Percentiles rank a stretch among this genome's conserved stretches.
Conservation (phyloP, 2,113 vertebrate species). For the Hymenochirus boettgeri region DNA sequence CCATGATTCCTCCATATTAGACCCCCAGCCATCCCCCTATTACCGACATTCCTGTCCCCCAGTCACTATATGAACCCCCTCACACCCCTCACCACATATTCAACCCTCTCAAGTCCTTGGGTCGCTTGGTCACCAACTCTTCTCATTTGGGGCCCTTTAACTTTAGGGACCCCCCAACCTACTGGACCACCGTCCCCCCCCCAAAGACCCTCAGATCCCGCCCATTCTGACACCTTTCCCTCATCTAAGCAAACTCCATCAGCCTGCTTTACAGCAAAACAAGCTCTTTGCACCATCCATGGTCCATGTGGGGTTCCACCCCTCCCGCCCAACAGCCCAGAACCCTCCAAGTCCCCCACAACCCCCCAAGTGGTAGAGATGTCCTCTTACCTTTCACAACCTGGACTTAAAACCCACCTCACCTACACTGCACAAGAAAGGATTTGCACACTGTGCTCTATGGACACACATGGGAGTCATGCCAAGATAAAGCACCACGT, state of each 20-base stretch:
- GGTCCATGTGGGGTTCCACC: conserved; percentile 48
- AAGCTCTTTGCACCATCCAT: conserved; percentile 46
- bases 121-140: conserved; percentile 54
- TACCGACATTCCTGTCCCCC: conserved; percentile 49
- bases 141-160: conserved; percentile 51
- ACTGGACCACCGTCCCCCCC: conserved; percentile 46
- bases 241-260: conserved; percentile 61
- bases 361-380: background rate
- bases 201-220: conserved; percentile 55
- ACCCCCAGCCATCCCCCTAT: conserved; percentile 50
- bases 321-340: conserved; percentile 51
- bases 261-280: conserved; percentile 50
- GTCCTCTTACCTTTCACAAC: conserved; percentile 19
- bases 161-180: conserved; percentile 48
- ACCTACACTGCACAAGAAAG: conserved; percentile 78
- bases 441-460: conserved; percentile 84
- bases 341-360: conserved; percentile 26
- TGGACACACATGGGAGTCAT: conserved; percentile 44
- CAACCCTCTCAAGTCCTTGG: conserved; percentile 63
- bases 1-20: conserved; percentile 53
- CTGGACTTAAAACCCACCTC: conserved; percentile 8
- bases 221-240: conserved; percentile 46
- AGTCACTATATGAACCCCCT: conserved; percentile 59
- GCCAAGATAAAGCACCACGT: conserved; percentile 44
- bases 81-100: conserved; percentile 56